Conservation (phyloP, 2,888 invertebrate genomes). For the Nymphalis c-album region DNA sequence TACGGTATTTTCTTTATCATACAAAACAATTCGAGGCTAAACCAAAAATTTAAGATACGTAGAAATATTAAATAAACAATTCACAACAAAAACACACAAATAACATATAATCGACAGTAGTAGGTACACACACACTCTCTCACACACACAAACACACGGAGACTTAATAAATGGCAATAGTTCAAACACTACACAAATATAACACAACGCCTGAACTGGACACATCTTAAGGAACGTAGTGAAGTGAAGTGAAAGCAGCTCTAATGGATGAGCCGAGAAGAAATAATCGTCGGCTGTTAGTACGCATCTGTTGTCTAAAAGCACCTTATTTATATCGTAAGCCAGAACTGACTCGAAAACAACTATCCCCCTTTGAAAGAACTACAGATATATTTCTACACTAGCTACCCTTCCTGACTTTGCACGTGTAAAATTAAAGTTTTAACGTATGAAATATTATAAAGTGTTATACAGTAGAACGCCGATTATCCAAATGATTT, state of each 20-base stretch:
- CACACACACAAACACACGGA: background rate
- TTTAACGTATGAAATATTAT: too few species aligned
- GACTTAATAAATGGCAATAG: background rate
- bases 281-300: constrained; percentile 37
- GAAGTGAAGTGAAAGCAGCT: constrained; percentile 28
- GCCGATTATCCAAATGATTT: too few species aligned
- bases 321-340: constrained; percentile 37
- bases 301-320: constrained; percentile 38
- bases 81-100: too few species aligned
- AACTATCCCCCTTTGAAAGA: constrained; percentile 5
- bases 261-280: constrained; percentile 37
- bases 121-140: background rate
- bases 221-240: constrained; percentile 21
- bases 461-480: too few species aligned
- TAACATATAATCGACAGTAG: too few species aligned
- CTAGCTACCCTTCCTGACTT: too few species aligned
- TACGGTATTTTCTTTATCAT: too few species aligned
- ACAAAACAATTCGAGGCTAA: too few species aligned
- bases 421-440: too few species aligned
- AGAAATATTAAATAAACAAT: too few species aligned
- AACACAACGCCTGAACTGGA: constrained; percentile 21
- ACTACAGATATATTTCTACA: too few species aligned
- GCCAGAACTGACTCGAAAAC: constrained; percentile 22
- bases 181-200: constrained; percentile 4
- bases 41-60: too few species aligned